phyloP scores from a whole-genome alignment of 2,797 vertebrate species.

The Morus bassanus region DNA sequence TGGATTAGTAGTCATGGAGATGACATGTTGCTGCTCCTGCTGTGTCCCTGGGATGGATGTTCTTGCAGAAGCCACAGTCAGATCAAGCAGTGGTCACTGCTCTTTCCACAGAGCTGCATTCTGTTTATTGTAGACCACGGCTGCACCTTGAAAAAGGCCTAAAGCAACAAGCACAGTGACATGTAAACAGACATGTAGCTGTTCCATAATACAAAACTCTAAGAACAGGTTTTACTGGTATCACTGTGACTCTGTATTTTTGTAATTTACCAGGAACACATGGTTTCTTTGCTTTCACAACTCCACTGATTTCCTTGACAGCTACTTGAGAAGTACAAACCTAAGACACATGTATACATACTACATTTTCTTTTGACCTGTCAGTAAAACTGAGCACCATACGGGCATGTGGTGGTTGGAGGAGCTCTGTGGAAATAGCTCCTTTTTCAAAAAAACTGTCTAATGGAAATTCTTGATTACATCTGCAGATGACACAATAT shows the following conservation, averaged over 20 bases:
- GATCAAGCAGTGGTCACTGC: neutral
- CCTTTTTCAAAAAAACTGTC: neutral
- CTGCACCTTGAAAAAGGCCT: neutral
- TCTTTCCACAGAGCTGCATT: neutral
- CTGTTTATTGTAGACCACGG: neutral
- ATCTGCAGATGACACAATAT: neutral
- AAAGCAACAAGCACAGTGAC: neutral
- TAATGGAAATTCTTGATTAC: neutral
- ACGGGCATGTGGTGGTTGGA: neutral
- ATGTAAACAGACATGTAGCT: fast-evolving
- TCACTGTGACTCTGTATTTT: neutral
- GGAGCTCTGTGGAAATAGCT: neutral
- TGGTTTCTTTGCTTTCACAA: neutral
- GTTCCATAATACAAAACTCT: neutral
- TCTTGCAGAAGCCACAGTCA: neutral
- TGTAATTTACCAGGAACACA: neutral
- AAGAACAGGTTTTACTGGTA: neutral
- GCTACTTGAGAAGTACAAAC: neutral
- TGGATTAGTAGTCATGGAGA: neutral
- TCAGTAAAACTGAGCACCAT: neutral
- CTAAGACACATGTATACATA: neutral
- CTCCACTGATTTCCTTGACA: neutral
- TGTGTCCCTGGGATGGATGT: neutral
- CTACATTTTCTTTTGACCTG: neutral
- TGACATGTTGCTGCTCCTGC: fast-evolving